A percentile compares a stretch with the other conserved stretches of the same genome.
Conservation (phyloP, 2,797 vertebrate genomes). For the Microchirus variegatus region DNA sequence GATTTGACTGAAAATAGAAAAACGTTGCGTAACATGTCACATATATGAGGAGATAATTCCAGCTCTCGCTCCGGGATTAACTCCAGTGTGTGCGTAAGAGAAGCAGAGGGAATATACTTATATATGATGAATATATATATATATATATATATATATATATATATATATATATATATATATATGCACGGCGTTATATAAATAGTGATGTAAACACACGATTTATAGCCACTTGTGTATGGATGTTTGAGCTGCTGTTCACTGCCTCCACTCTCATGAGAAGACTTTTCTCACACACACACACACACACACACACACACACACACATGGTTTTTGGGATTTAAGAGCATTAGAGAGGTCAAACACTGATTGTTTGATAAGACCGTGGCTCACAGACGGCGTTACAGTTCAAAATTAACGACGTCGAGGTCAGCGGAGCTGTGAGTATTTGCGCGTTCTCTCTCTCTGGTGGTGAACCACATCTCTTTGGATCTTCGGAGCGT, state of each 20-base stretch:
- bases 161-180: too few relatives aligned
- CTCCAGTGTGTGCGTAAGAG: constrained; percentile 22
- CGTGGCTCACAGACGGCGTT: neutral
- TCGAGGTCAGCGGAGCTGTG: neutral
- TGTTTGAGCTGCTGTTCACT: neutral
- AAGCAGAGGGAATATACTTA: constrained; percentile 26
- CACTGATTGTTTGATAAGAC: neutral
- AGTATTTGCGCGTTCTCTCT: neutral
- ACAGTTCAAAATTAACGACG: constrained; percentile 3
- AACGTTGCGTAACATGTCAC: constrained; percentile 60
- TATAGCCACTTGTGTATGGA: neutral
- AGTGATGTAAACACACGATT: neutral
- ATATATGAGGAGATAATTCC: constrained; percentile 56
- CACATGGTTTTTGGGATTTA: neutral
- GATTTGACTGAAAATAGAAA: constrained; percentile 66
- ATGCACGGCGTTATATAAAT: neutral
- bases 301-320: too few relatives aligned
- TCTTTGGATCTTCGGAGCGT: neutral
- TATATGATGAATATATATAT: neutral
- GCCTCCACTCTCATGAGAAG: neutral
- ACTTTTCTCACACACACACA: neutral
- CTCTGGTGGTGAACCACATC: neutral
- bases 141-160: too few relatives aligned
- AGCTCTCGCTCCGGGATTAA: constrained; percentile 40
- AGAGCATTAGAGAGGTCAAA: constrained; percentile 6